Evolutionary conservation across 2,888 invertebrate species (phyloP), one percentile per base, ranked within the genome.

Genomic region (Morinoia aosen): DNA sequence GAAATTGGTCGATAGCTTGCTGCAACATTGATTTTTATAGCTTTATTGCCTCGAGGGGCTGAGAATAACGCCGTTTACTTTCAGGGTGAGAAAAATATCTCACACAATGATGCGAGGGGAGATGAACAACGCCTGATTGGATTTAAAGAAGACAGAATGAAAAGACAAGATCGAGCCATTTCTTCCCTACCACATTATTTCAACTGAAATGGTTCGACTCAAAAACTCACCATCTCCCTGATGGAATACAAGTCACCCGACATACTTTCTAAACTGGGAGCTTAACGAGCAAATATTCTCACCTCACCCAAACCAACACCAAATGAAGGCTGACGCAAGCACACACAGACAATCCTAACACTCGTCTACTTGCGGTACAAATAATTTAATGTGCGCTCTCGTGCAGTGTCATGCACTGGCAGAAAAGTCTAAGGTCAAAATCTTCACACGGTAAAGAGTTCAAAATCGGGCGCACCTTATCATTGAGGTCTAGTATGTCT

Each of bases 401-500:
- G 25, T 76, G 33, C 16, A 48, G 48, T 5, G 48, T 48, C 48
- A 48, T 48, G 48, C 48, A 48, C 48, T 48, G 48, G 48, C 48
- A 48, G 48, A 48, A 48, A 48, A 48, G 48, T 48, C 48, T 4
- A 5, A 48, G 48, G 48, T 48, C 48, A 48, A 48, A 48, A 48
- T 48, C 48, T 5, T 48, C 48, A 48, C 48, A 48, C 48, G 48
- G 48, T 48, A 48, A 48, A 5, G 48, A 48, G 48, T 48, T 48
- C 48, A 48, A 33, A 16, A 76, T 33, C 8, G 25, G 33, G 25
- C 76, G 33, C 25, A 96, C 96, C 96, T 96, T 96, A 25, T 95
- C 95, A 91, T 96, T 96, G n/a, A 96, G 96, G 57, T 96, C 96
- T 57, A 95, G 96, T 61, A 96, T 96, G 91, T 96, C 96, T n/a